These are phyloP conservation scores for Erythrocebus patas DNA, from an alignment of 2,113 vertebrate species.

Conservation along the genomic window DNA sequence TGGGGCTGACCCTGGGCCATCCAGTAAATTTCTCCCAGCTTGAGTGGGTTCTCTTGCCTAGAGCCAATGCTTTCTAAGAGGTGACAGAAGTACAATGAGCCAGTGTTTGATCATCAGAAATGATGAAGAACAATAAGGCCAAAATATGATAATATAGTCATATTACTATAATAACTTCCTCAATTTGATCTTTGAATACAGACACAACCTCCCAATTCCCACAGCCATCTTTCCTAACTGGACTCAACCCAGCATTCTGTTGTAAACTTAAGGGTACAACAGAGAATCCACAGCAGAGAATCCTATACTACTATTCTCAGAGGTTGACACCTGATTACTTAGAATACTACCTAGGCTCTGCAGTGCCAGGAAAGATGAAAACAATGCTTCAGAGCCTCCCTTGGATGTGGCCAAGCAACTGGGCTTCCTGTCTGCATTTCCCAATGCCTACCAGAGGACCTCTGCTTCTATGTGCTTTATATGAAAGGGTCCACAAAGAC, in stretches of 20 bases:
- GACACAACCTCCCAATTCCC: background rate
- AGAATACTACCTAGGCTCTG: background rate
- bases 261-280: background rate
- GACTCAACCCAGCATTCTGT: background rate
- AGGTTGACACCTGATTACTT: background rate
- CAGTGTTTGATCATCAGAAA: background rate
- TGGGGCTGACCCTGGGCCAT: background rate
- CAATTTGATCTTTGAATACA: background rate
- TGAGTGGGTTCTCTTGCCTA: background rate
- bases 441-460: background rate
- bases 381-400: background rate
- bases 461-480: background rate
- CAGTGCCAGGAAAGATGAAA: background rate
- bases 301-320: background rate
- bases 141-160: background rate
- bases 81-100: background rate
- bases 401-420: background rate
- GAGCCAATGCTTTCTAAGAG: background rate
- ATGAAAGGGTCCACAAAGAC: background rate
- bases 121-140: background rate
- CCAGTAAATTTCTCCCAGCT: background rate
- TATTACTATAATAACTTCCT: background rate
- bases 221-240: background rate
- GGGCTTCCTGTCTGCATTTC: background rate
- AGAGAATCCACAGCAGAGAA: background rate